Percentiles rank a stretch among this genome's conserved stretches.
phyloP scores from a whole-genome alignment of 1,140 invertebrate genomes.

The Schlechtendalia chinensis region DNA sequence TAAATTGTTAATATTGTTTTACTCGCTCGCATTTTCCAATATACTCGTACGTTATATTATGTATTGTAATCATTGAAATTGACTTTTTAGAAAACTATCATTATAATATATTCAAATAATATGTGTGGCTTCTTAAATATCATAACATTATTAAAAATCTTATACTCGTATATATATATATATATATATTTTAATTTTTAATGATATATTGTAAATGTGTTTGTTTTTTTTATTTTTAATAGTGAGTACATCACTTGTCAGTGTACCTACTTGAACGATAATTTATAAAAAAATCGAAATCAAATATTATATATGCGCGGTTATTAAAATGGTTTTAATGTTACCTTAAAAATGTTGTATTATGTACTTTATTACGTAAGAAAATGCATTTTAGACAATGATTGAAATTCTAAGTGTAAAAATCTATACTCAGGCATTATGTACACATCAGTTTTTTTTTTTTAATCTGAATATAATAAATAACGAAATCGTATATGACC shows the following conservation, averaged over 20 bases:
- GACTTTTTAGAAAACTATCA: background rate
- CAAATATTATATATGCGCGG: background rate
- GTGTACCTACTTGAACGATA: background rate
- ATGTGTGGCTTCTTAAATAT: slow-evolving; percentile 10
- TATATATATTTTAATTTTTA: background rate
- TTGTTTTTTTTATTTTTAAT: slow-evolving; percentile 19
- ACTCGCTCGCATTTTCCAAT: too few species aligned
- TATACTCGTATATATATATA: background rate
- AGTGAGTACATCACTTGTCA: background rate
- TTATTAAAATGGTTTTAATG: slow-evolving; percentile 33
- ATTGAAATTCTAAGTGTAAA: background rate
- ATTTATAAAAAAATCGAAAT: slow-evolving; percentile 14
- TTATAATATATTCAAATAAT: background rate
- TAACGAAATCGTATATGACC: too few species aligned
- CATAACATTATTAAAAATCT: background rate
- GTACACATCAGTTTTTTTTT: too few species aligned
- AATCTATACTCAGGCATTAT: background rate
- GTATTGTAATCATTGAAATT: background rate
- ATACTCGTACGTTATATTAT: too few species aligned
- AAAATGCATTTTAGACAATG: slow-evolving; percentile 34
- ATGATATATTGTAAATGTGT: background rate
- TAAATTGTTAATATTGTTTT: too few species aligned
- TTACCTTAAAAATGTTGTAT: slow-evolving; percentile 30
- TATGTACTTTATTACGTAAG: background rate
- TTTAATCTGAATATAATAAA: too few species aligned